Evolutionary conservation across 2,113 vertebrate genomes (phyloP).

Genomic region (Pelvicachromis taeniatus): DNA sequence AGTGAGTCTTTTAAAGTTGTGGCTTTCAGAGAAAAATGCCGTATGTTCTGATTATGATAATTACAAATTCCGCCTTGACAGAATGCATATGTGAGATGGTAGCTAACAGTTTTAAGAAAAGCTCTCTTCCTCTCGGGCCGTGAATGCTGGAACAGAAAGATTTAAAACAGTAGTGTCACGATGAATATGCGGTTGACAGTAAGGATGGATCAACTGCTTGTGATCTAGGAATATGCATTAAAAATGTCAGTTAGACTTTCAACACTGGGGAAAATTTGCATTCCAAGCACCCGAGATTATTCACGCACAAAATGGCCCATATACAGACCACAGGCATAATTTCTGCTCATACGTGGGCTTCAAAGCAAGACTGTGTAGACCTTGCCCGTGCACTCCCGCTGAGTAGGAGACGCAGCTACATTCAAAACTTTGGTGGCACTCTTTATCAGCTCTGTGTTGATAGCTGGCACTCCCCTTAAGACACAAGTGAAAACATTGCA

Average conservation of each 20-base stretch:
- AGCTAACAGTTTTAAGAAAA: slow-evolving; percentile 2
- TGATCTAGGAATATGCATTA: slow-evolving; percentile 33
- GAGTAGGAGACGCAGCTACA: not conserved
- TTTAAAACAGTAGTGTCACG: not conserved
- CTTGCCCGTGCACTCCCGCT: not conserved
- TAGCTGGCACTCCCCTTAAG: not conserved
- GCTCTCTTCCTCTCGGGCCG: not conserved
- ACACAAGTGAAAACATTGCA: not conserved
- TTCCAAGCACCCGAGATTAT: slow-evolving; percentile 6
- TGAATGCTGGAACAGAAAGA: not conserved
- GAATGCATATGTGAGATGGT: not conserved
- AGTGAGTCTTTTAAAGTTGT: not conserved
- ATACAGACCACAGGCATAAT: slow-evolving; percentile 1
- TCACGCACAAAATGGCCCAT: slow-evolving; percentile 1
- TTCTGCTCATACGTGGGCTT: slow-evolving; percentile 12
- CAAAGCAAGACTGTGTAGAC: slow-evolving; percentile 7
- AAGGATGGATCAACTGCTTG: slow-evolving; percentile 14
- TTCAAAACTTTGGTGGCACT: not conserved
- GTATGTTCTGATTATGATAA: not conserved
- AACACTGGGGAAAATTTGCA: slow-evolving; percentile 8
- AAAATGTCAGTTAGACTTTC: slow-evolving; percentile 34
- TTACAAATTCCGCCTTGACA: not conserved
- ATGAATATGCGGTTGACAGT: slow-evolving; percentile 16
- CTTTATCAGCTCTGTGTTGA: not conserved
- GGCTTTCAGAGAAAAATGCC: not conserved